phyloP scores from a whole-genome alignment of 2,888 invertebrate species.

The Helicoverpa assulta region DNA sequence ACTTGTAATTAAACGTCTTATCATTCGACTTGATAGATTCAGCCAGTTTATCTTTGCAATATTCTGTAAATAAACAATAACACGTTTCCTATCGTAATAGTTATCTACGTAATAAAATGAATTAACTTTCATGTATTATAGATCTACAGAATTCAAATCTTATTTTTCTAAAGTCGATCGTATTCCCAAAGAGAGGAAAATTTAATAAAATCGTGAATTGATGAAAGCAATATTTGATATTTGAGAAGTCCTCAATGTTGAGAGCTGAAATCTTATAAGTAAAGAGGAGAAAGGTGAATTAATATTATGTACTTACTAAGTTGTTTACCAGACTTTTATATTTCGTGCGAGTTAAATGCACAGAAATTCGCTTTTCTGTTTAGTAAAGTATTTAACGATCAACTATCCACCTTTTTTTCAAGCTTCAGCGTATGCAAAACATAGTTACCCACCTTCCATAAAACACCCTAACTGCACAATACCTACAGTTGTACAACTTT shows the following conservation, averaged over 20 bases:
- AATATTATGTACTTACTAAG: no score
- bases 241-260: background rate
- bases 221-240: background rate
- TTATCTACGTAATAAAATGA: background rate
- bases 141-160: no score
- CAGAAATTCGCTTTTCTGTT: no score
- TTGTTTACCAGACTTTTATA: no score
- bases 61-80: background rate
- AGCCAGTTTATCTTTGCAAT: slow-evolving; percentile 2
- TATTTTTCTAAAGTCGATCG: background rate
- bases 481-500: slow-evolving; percentile 12
- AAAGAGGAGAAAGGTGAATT: no score
- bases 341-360: no score
- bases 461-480: slow-evolving; percentile 6
- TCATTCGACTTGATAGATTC: background rate
- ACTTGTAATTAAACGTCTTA: background rate
- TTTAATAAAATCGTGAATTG: background rate
- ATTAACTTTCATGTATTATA: background rate
- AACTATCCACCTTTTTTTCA: background rate
- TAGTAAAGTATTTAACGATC: background rate
- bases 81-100: background rate
- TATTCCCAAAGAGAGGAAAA: background rate
- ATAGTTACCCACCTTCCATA: background rate
- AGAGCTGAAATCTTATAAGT: background rate
- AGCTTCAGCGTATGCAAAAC: background rate